These are phyloP conservation scores for Drosophila prostipennis DNA, from an alignment of 2,888 invertebrate genomes.

Conservation along the genomic window DNA sequence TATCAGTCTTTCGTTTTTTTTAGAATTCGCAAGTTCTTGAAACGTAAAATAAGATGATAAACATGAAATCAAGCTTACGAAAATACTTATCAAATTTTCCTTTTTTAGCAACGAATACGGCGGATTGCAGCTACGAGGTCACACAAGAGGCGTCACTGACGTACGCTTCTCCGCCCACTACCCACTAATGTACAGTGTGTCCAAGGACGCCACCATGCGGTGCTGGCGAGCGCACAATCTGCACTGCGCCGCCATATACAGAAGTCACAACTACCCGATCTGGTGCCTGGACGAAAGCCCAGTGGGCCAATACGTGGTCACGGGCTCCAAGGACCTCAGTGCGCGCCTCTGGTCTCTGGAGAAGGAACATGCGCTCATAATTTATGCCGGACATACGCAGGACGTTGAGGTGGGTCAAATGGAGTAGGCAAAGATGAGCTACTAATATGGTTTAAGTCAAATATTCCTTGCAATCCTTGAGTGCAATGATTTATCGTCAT, in stretches of 20 bases:
- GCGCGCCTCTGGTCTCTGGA: slow-evolving; percentile 93
- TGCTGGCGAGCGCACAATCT: slow-evolving; percentile 89
- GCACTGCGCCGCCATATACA: slow-evolving; percentile 87
- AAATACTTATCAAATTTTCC: neutral
- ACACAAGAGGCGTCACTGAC: slow-evolving; percentile 89
- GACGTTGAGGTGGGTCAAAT: slow-evolving; percentile 91
- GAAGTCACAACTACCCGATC: slow-evolving; percentile 95
- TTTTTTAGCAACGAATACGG: slow-evolving; percentile 82
- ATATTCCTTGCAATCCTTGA: no score
- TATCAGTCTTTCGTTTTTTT: no score
- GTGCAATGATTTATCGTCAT: neutral
- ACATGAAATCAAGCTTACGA: neutral
- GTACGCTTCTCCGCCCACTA: slow-evolving; percentile 86
- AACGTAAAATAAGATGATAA: no score
- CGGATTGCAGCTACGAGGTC: slow-evolving; percentile 88
- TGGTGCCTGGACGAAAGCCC: slow-evolving; percentile 93
- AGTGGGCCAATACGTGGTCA: slow-evolving; percentile 92
- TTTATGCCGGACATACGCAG: slow-evolving; percentile 94
- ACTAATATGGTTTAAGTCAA: neutral
- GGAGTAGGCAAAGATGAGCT: neutral
- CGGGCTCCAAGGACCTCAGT: slow-evolving; percentile 94
- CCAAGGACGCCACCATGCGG: slow-evolving; percentile 91
- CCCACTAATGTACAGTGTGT: slow-evolving; percentile 88
- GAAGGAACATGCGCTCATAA: slow-evolving; percentile 91
- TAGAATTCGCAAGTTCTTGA: no score